Conservation (phyloP, 1,140 invertebrate species). For the Cherax quadricarinatus region DNA sequence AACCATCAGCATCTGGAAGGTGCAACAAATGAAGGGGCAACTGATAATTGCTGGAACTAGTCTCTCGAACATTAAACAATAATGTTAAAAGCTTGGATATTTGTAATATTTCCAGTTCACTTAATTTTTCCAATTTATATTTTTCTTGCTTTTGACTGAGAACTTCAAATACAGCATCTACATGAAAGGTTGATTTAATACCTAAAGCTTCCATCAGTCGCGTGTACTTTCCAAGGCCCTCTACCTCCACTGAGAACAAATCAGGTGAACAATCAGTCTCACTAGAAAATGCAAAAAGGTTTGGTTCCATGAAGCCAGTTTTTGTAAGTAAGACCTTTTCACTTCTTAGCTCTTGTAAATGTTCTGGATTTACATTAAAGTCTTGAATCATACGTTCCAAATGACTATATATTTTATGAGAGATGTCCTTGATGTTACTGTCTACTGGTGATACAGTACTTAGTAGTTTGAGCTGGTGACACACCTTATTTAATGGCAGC, state of each 20-base stretch:
- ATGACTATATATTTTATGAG: conserved; percentile 28
- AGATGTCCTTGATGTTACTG: not conserved
- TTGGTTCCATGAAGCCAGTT: conserved; percentile 37
- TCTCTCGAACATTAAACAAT: conserved; percentile 6
- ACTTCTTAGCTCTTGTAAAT: not conserved
- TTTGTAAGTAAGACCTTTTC: conserved; percentile 35
- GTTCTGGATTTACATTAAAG: not conserved
- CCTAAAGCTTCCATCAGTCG: conserved; percentile 11
- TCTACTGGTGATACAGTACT: not conserved
- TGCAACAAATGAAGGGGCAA: not conserved
- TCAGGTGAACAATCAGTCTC: conserved; percentile 46
- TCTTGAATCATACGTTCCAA: conserved; percentile 4
- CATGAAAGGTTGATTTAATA: conserved; percentile 17
- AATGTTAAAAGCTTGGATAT: conserved; percentile 44
- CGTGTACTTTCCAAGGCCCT: conserved; percentile 25
- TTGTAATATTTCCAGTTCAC: conserved; percentile 12
- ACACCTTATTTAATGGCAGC: conserved; percentile 2
- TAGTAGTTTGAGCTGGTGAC: conserved; percentile 17
- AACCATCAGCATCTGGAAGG: conserved; percentile 32
- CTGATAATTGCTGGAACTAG: not conserved
- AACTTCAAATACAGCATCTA: not conserved
- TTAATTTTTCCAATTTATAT: not conserved
- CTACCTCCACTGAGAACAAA: conserved; percentile 30
- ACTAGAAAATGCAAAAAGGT: not conserved
- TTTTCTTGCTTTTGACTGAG: conserved; percentile 18